phyloP scores from a whole-genome alignment of 2,888 invertebrate genomes.

The Fragum sueziense region DNA sequence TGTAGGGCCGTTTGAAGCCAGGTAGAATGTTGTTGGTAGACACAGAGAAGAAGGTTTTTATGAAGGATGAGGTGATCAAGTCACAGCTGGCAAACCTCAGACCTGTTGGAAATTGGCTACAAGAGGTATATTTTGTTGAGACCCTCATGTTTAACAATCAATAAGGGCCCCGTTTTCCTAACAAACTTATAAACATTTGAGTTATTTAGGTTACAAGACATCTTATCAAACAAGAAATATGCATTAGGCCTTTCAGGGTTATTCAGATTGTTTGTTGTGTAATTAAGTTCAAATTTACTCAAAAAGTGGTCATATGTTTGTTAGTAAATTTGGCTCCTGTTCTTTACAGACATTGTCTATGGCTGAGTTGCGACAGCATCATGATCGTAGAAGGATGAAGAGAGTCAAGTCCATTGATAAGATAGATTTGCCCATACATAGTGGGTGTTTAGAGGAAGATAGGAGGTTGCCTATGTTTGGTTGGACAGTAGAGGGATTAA shows the following conservation, averaged over 20 bases:
- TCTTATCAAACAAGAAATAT: too few relatives aligned
- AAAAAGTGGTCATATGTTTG: too few relatives aligned
- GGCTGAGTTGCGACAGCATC: slow-evolving; percentile 80
- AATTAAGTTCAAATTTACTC: too few relatives aligned
- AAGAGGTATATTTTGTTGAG: too few relatives aligned
- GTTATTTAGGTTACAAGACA: too few relatives aligned
- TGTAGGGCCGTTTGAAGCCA: slow-evolving; percentile 97
- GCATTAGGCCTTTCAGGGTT: too few relatives aligned
- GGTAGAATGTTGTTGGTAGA: slow-evolving; percentile 99
- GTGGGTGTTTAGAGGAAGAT: slow-evolving; percentile 85
- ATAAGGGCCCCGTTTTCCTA: too few relatives aligned
- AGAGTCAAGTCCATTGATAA: slow-evolving; percentile 49
- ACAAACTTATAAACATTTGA: too few relatives aligned
- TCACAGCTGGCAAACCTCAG: slow-evolving; percentile 92
- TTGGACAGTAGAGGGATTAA: slow-evolving; percentile 97
- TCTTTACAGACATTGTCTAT: slow-evolving; percentile 85
- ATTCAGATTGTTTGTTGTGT: too few relatives aligned
- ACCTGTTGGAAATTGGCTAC: slow-evolving; percentile 95
- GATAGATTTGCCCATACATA: slow-evolving; percentile 51
- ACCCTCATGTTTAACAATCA: too few relatives aligned
- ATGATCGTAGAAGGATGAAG: slow-evolving; percentile 59
- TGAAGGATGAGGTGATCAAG: slow-evolving; percentile 97
- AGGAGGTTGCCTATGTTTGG: slow-evolving; percentile 94
- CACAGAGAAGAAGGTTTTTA: slow-evolving; percentile 92
- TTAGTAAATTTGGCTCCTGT: too few relatives aligned